Percentiles rank a stretch among this genome's conserved stretches.
Evolutionary conservation across 2,888 invertebrate genomes (phyloP).

Genomic region (Drosophila macrothrix): DNA sequence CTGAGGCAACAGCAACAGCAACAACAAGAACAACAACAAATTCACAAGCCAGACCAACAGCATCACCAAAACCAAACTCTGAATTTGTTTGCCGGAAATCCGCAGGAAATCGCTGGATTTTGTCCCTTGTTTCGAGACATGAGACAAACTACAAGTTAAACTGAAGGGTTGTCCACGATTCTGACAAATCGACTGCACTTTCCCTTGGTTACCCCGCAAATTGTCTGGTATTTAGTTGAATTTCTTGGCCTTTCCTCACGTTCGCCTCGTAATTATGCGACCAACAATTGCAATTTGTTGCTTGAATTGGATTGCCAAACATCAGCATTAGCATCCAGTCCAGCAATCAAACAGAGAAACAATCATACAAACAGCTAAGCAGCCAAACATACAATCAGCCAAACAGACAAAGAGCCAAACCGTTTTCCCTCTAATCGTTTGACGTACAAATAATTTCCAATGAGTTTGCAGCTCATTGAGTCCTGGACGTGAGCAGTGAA

Average conservation of each 20-base stretch:
- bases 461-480: conserved; percentile 81
- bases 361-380: conserved; percentile 6
- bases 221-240: conserved; percentile 67
- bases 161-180: conserved; percentile 66
- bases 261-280: conserved; percentile 69
- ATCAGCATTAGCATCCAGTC: conserved; percentile 70
- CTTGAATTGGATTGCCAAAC: conserved; percentile 73
- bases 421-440: conserved; percentile 64
- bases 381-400: conserved; percentile 7
- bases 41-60: conserved; percentile 45
- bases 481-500: conserved; percentile 61
- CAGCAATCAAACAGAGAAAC: conserved; percentile 31
- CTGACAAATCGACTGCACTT: conserved; percentile 55
- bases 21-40: conserved; percentile 7
- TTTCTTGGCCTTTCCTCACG: conserved; percentile 61
- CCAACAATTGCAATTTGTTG: conserved; percentile 66
- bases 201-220: conserved; percentile 41
- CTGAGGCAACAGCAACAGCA: conserved; percentile 12
- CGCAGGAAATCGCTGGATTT: conserved; percentile 80
- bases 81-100: conserved; percentile 79
- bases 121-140: conserved; percentile 41
- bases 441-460: conserved; percentile 80
- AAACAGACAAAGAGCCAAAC: conserved; percentile 15
- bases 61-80: conserved; percentile 63
- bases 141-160: conserved; percentile 15